These are phyloP conservation scores for Drosophila eohydei DNA, from an alignment of 2,888 invertebrate species.

Conservation along the genomic window DNA sequence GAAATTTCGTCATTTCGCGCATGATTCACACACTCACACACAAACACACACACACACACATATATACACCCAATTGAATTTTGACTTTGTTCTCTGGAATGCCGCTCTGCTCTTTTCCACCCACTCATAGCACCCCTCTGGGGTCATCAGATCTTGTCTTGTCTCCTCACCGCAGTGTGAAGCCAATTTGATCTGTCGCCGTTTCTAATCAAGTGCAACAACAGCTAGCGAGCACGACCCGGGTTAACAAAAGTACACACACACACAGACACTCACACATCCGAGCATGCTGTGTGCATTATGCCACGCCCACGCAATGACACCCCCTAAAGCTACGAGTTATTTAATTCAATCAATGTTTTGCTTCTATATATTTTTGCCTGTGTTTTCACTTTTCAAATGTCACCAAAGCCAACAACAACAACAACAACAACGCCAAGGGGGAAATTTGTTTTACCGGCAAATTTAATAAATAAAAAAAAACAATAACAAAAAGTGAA, in stretches of 20 bases:
- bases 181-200: constrained; percentile 66
- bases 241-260: constrained; percentile 23
- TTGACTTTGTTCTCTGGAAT: not conserved
- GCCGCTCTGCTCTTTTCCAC: not conserved
- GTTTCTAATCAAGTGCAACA: constrained; percentile 65
- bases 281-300: not conserved
- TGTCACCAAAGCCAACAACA: constrained; percentile 5
- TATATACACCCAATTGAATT: not conserved
- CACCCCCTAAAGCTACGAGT: constrained; percentile 3
- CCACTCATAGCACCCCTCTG: not conserved
- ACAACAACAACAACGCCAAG: constrained; percentile 14
- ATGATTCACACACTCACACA: constrained; percentile 5
- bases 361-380: not conserved
- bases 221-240: constrained; percentile 34
- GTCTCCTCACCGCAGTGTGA: constrained; percentile 3
- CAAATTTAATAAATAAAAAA: constrained; percentile 40
- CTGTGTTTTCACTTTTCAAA: constrained; percentile 41
- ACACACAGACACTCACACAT: not conserved
- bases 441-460: constrained; percentile 48
- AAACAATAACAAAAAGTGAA: constrained; percentile 3
- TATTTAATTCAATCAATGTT: constrained; percentile 68
- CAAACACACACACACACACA: not conserved
- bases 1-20: not conserved
- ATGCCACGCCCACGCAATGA: constrained; percentile 26
- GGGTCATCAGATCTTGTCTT: not conserved